These are phyloP conservation scores for Anoplophora glabripennis DNA, from an alignment of 1,140 invertebrate genomes.

Conservation along the genomic window DNA sequence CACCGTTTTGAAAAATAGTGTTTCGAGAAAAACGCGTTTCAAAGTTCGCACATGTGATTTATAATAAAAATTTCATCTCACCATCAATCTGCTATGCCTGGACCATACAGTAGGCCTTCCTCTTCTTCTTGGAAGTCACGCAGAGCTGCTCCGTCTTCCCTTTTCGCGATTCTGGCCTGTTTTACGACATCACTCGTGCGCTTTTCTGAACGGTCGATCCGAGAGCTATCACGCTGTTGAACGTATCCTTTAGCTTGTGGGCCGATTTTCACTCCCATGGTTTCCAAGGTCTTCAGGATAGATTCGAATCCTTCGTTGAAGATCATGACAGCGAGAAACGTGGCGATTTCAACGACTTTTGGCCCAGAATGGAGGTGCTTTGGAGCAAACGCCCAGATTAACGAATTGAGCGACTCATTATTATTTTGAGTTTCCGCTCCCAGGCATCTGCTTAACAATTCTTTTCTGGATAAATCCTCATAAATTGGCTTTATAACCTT, in stretches of 20 bases:
- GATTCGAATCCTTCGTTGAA: constrained; percentile 27
- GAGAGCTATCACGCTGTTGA: neutral
- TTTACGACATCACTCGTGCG: neutral
- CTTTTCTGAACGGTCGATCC: constrained; percentile 2
- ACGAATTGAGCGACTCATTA: constrained; percentile 27
- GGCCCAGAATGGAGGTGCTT: constrained; percentile 23
- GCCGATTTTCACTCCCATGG: constrained; percentile 1
- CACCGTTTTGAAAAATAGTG: too few relatives aligned
- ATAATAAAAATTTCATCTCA: too few relatives aligned
- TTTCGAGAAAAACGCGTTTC: neutral
- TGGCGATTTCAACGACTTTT: constrained; percentile 22
- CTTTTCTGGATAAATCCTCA: constrained; percentile 1
- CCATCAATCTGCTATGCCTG: neutral
- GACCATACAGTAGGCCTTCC: neutral
- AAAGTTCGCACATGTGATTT: neutral
- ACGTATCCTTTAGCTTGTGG: neutral
- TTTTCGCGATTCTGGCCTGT: neutral
- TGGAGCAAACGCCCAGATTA: constrained; percentile 3
- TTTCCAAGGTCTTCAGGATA: constrained; percentile 23
- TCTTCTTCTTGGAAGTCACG: constrained; percentile 1
- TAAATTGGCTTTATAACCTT: too few relatives aligned
- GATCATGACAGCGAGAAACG: constrained; percentile 15
- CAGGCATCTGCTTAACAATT: neutral
- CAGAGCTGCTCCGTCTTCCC: neutral
- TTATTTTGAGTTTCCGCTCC: constrained; percentile 34